Evolutionary conservation across 2,797 vertebrate species (phyloP), one percentile per base, ranked within the genome.

Genomic region (Microchirus variegatus): DNA sequence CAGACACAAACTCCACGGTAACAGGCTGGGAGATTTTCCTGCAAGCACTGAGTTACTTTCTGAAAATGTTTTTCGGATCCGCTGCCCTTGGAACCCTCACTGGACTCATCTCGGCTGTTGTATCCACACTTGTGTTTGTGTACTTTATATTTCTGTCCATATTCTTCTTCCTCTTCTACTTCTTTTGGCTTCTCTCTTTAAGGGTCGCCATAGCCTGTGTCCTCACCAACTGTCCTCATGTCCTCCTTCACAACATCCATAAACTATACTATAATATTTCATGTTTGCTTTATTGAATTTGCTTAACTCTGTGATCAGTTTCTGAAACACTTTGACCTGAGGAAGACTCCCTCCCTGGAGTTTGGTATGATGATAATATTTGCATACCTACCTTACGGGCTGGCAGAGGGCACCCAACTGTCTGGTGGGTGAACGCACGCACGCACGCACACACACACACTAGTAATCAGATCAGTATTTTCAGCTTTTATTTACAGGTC

Each of bases 321-420:
- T 72, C 88, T 99, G 1, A 99, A 99, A 87, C 95, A 98, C 73
- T 95, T 98, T 73, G 98, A 99, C 85, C 87, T 99, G 88, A 94
- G 98, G 85, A 99, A 96, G 62, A 99, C 98, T 0, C 98, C 98
- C 0, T 99, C 98, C 13, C 85, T 99, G 41, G 98, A 99, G 86
- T 99, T 99, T 64, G 97, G 97, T 5, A 98, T 99, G 96, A 99
- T 99, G 98, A 97, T 99, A 47, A 99, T 99, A 75, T 99, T 99
- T 61, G 98, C 98, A 3, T 99, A 99, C 70, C 95, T 99, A 49
- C 98, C 98, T 1, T 99, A 99, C 0, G 97, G 98, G 19, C 93
- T 99, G 17, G 95, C 96, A 43, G 98, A 99, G 81, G 98, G 98
- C 10, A 96, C 97, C 83, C 96, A 98, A 9, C 94, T 99, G 42